These are phyloP conservation scores for Aspidiotus rigidus DNA, from an alignment of 2,888 invertebrate genomes.

Conservation along the genomic window DNA sequence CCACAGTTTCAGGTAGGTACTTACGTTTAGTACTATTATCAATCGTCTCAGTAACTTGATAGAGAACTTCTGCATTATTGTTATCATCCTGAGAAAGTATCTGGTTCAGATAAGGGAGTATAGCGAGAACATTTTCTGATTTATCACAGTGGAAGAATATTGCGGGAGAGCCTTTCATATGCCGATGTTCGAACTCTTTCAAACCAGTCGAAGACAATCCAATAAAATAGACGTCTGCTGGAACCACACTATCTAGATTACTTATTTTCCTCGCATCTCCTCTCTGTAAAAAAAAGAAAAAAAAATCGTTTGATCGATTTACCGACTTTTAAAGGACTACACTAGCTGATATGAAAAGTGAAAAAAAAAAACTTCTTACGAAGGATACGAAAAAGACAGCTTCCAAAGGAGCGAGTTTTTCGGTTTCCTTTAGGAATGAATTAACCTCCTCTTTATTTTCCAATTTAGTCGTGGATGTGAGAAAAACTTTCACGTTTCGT, in stretches of 20 bases:
- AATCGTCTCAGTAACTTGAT: neutral
- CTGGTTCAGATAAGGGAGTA: conserved; percentile 4
- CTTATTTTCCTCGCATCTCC: neutral
- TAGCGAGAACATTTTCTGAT: neutral
- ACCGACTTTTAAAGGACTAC: neutral
- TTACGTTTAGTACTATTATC: too few species aligned
- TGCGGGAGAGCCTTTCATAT: conserved; percentile 4
- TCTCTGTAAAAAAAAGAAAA: conserved; percentile 6
- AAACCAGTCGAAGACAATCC: conserved; percentile 9
- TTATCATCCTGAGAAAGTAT: neutral
- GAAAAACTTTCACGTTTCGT: conserved; percentile 21
- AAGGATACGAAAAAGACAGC: conserved; percentile 23
- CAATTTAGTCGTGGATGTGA: conserved; percentile 20
- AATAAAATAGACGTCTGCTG: conserved; percentile 11
- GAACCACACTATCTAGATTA: conserved; percentile 14
- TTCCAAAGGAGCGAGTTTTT: conserved; percentile 24
- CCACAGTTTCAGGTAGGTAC: neutral
- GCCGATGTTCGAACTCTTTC: conserved; percentile 19
- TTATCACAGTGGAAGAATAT: conserved; percentile 17
- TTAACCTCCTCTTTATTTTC: conserved; percentile 10
- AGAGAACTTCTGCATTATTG: neutral
- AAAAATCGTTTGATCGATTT: neutral
- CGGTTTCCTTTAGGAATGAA: conserved; percentile 15
- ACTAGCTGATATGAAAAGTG: neutral
- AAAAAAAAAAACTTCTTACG: conserved; percentile 8